These are phyloP conservation scores for Pyrrhosoma nymphula DNA, from an alignment of 2,888 invertebrate genomes.

Conservation along the genomic window DNA sequence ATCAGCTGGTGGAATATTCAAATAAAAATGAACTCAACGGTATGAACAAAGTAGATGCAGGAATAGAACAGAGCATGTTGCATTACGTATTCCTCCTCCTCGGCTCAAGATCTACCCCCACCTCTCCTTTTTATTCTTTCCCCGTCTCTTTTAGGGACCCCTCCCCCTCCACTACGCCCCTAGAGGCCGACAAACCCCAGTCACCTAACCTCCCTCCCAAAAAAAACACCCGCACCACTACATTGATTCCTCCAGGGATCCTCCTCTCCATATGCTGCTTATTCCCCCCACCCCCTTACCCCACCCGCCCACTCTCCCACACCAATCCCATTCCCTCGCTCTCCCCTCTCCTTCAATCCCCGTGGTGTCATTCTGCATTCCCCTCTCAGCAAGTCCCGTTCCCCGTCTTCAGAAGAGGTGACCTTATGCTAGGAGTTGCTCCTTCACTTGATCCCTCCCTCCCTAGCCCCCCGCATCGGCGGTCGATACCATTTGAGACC, in stretches of 20 bases:
- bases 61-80: too few species aligned
- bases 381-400: slow-evolving; percentile 72
- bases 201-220: slow-evolving; percentile 78
- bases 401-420: slow-evolving; percentile 4
- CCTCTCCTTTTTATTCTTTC: too few species aligned
- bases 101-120: too few species aligned
- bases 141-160: too few species aligned
- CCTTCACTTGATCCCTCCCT: slow-evolving; percentile 68
- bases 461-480: not conserved
- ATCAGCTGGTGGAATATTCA: too few species aligned
- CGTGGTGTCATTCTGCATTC: slow-evolving; percentile 59
- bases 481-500: not conserved
- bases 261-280: slow-evolving; percentile 41
- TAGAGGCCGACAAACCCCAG: slow-evolving; percentile 74
- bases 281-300: slow-evolving; percentile 72
- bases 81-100: too few species aligned
- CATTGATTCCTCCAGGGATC: slow-evolving; percentile 63
- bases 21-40: too few species aligned
- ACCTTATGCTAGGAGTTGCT: slow-evolving; percentile 76
- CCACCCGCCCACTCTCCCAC: slow-evolving; percentile 76
- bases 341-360: slow-evolving; percentile 75
- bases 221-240: slow-evolving; percentile 74
- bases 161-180: slow-evolving; percentile 69
- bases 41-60: too few species aligned
- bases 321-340: too few species aligned